Evolutionary conservation across 1,140 invertebrate genomes (phyloP).

Genomic region (Tenebrio molitor): DNA sequence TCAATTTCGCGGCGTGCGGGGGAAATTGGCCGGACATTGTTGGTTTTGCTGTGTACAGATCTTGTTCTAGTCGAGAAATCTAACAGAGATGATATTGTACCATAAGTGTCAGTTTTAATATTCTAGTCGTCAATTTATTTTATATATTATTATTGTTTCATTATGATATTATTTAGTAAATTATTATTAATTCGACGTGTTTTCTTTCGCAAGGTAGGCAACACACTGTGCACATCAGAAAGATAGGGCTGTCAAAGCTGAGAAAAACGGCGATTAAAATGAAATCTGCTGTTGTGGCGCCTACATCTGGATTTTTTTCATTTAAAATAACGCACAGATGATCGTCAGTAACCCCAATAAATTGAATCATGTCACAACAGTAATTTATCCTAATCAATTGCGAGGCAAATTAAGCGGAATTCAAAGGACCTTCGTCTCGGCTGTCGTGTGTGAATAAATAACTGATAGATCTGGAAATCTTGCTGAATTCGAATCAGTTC

Average conservation of each 20-base stretch:
- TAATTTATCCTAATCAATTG: conserved; percentile 16
- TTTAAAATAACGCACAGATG: too few species aligned
- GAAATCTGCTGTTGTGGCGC: too few species aligned
- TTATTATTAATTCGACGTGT: conserved; percentile 48
- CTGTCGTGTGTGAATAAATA: conserved; percentile 11
- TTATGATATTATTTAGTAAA: conserved; percentile 54
- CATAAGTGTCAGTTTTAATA: conserved; percentile 58
- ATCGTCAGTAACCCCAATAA: too few species aligned
- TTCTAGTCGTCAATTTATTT: conserved; percentile 61
- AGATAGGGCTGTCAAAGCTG: too few species aligned
- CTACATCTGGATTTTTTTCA: conserved; percentile 5
- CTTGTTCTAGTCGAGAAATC: conserved; percentile 56
- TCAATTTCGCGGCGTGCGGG: conserved; percentile 45
- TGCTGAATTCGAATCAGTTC: neutral
- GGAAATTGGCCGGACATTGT: too few species aligned
- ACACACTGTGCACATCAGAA: neutral
- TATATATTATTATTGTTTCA: conserved; percentile 58
- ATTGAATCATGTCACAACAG: neutral
- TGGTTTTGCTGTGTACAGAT: conserved; percentile 17
- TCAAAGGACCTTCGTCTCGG: conserved; percentile 2
- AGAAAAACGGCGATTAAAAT: too few species aligned
- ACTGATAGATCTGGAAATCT: conserved; percentile 27
- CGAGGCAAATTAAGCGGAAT: conserved; percentile 9
- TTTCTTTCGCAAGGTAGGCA: neutral
- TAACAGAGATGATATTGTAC: conserved; percentile 49